Conservation (phyloP, 2,888 invertebrate genomes). For the Lasiommata megera region DNA sequence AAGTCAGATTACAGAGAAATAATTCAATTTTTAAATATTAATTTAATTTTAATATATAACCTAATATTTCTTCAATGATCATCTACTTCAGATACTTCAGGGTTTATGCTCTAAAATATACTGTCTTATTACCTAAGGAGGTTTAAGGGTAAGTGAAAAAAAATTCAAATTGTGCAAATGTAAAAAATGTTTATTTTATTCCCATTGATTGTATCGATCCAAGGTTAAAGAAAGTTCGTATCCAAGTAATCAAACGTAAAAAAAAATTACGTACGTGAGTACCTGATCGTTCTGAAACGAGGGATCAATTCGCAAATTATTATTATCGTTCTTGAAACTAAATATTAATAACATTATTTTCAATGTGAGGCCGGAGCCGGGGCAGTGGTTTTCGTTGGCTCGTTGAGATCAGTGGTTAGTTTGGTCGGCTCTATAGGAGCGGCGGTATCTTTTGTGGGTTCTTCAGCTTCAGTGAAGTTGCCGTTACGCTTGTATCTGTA, state of each 20-base stretch:
- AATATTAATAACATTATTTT: neutral
- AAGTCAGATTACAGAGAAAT: too few relatives aligned
- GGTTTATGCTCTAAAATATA: too few relatives aligned
- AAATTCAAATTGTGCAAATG: constrained; percentile 10
- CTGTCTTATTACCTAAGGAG: neutral
- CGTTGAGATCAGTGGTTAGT: constrained; percentile 12
- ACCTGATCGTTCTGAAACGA: constrained; percentile 25
- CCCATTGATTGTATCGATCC: constrained; percentile 27
- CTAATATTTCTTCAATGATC: too few relatives aligned
- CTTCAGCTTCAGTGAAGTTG: constrained; percentile 39
- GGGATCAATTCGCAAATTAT: constrained; percentile 28
- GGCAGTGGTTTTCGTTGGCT: constrained; percentile 18
- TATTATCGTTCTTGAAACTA: constrained; percentile 8
- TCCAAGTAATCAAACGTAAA: neutral
- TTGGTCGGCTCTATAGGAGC: neutral
- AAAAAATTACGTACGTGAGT: neutral
- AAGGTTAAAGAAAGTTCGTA: constrained; percentile 24
- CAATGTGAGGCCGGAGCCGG: constrained; percentile 14
- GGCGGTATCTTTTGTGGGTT: constrained; percentile 9
- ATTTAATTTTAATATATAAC: too few relatives aligned
- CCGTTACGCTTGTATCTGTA: constrained; percentile 72
- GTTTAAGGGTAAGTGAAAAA: neutral
- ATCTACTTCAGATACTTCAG: too few relatives aligned
- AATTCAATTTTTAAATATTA: too few relatives aligned
- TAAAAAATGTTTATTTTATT: constrained; percentile 14